phyloP scores from a whole-genome alignment of 1,140 invertebrate species.

The Aphidius gifuensis region DNA sequence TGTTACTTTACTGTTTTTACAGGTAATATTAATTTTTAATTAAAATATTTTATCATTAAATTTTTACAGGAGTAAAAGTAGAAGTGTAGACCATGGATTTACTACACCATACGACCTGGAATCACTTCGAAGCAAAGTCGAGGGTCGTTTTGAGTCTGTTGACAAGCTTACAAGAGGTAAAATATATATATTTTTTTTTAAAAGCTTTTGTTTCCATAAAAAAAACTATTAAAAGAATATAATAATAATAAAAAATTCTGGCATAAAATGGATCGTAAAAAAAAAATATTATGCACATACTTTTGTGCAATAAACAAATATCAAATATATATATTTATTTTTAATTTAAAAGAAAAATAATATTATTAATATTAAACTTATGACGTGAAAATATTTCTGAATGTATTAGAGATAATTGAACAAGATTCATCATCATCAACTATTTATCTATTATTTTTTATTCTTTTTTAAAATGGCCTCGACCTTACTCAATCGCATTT shows the following conservation, averaged over 20 bases:
- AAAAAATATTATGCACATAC: background rate
- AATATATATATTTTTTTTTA: background rate
- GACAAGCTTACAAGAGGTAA: constrained; percentile 62
- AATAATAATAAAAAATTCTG: background rate
- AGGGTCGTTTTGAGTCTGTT: constrained; percentile 76
- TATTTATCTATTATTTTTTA: background rate
- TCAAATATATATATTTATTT: too few species aligned
- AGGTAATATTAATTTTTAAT: background rate
- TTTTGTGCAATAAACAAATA: background rate
- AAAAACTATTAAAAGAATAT: background rate
- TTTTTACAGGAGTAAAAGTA: constrained; percentile 78
- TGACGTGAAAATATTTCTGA: background rate
- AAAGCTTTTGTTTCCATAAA: background rate
- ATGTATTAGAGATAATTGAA: background rate
- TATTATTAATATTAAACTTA: background rate
- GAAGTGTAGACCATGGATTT: constrained; percentile 84
- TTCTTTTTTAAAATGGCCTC: constrained; percentile 14
- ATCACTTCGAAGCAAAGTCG: constrained; percentile 76
- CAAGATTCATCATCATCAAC: constrained; percentile 1
- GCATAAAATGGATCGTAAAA: too few species aligned
- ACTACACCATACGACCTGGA: constrained; percentile 78
- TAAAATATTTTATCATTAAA: constrained; percentile 28
- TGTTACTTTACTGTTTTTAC: too few species aligned
- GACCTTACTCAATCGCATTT: constrained; percentile 38
- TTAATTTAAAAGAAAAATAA: background rate